These are phyloP conservation scores for Ursus arctos DNA, from an alignment of 2,113 vertebrate species.

Conservation along the genomic window DNA sequence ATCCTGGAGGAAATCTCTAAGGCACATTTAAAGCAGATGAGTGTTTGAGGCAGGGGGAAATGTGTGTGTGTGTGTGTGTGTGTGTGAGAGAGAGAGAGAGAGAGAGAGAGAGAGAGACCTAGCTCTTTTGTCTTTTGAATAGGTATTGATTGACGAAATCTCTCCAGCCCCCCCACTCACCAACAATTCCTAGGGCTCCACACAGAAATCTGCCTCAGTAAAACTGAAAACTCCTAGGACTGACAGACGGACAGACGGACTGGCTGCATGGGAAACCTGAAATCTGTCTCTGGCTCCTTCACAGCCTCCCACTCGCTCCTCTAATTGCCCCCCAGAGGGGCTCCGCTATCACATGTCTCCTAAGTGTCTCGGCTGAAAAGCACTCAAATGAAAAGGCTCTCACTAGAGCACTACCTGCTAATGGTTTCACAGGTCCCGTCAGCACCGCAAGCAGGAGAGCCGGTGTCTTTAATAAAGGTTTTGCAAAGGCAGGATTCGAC, in stretches of 20 bases:
- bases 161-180: neutral
- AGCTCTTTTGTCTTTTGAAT: neutral
- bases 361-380: neutral
- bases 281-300: neutral
- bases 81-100: neutral
- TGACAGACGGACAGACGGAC: neutral
- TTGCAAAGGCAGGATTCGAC: neutral
- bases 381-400: neutral
- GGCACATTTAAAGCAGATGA: constrained; percentile 27
- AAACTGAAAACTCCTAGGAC: neutral
- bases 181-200: neutral
- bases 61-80: neutral
- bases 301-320: neutral
- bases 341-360: neutral
- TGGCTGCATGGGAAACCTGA: neutral
- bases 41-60: neutral
- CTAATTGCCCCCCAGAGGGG: neutral
- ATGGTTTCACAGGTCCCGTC: neutral
- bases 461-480: neutral
- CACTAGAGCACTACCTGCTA: neutral
- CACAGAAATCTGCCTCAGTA: neutral
- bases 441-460: neutral
- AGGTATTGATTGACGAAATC: neutral
- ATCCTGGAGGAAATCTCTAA: neutral
- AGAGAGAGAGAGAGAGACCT: too few relatives aligned